Evolutionary conservation across 2,797 vertebrate species (phyloP).

Genomic region (Kryptopterus vitreolus): DNA sequence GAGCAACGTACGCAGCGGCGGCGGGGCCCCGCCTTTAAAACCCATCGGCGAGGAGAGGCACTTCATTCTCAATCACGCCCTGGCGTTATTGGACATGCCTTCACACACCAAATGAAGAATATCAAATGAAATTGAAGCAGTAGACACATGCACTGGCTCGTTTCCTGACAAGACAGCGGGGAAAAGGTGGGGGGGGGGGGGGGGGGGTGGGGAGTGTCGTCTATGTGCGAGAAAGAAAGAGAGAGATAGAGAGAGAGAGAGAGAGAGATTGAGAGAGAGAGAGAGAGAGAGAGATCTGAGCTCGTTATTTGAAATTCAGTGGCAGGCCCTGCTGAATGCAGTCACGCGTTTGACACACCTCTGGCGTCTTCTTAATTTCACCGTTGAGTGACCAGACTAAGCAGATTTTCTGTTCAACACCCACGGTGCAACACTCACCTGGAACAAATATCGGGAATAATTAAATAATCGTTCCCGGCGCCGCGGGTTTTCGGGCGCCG

Average conservation of each 20-base stretch:
- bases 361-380: slow-evolving; percentile 69
- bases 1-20: background rate
- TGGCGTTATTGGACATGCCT: slow-evolving; percentile 45
- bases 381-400: slow-evolving; percentile 66
- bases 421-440: slow-evolving; percentile 55
- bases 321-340: slow-evolving; percentile 56
- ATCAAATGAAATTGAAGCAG: slow-evolving; percentile 50
- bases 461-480: slow-evolving; percentile 49
- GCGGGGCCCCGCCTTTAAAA: slow-evolving; percentile 17
- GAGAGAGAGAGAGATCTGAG: slow-evolving; percentile 15
- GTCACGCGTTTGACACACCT: slow-evolving; percentile 62
- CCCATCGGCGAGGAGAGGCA: slow-evolving; percentile 14
- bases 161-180: slow-evolving; percentile 48
- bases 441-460: slow-evolving; percentile 60
- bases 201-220: no score
- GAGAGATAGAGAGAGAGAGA: slow-evolving; percentile 18
- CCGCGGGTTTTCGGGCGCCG: slow-evolving; percentile 29
- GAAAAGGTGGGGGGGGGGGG: slow-evolving; percentile 4
- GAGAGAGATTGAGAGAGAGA: slow-evolving; percentile 3
- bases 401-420: slow-evolving; percentile 61
- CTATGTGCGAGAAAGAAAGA: slow-evolving; percentile 8
- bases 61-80: slow-evolving; percentile 45
- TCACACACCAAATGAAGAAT: slow-evolving; percentile 40
- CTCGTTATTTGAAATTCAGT: slow-evolving; percentile 55
- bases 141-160: slow-evolving; percentile 47